Evolutionary conservation across 2,113 vertebrate genomes (phyloP).

Genomic region (Genyomyrus donnyi): DNA sequence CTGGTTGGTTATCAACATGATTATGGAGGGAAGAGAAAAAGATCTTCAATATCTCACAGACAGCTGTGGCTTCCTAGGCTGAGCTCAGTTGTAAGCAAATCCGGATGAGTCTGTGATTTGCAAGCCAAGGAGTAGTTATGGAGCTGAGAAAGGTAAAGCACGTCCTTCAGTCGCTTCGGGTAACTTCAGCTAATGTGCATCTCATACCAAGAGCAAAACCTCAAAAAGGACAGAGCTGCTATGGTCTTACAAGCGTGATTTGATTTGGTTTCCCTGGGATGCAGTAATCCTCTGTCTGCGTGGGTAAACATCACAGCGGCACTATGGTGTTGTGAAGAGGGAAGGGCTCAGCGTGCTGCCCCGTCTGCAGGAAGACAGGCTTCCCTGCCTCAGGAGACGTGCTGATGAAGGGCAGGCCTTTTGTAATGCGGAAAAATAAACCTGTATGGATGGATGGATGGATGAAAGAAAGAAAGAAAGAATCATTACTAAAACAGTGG

Average conservation of each 20-base stretch:
- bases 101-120: not conserved
- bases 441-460: not conserved
- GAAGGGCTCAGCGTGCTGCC: not conserved
- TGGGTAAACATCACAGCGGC: not conserved
- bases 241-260: not conserved
- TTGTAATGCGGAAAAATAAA: not conserved
- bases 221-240: not conserved
- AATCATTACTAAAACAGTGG: not conserved
- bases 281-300: not conserved
- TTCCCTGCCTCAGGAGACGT: not conserved
- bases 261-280: not conserved
- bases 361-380: not conserved
- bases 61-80: not conserved
- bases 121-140: not conserved
- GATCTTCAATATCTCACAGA: not conserved
- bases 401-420: not conserved
- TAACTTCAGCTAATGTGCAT: not conserved
- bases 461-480: not conserved
- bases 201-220: not conserved
- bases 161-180: not conserved
- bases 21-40: not conserved
- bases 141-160: not conserved
- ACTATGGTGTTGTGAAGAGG: not conserved
- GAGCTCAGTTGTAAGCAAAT: not conserved
- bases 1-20: not conserved